These are phyloP conservation scores for Cyclura pinguis DNA, from an alignment of 2,797 vertebrate species.

Conservation along the genomic window DNA sequence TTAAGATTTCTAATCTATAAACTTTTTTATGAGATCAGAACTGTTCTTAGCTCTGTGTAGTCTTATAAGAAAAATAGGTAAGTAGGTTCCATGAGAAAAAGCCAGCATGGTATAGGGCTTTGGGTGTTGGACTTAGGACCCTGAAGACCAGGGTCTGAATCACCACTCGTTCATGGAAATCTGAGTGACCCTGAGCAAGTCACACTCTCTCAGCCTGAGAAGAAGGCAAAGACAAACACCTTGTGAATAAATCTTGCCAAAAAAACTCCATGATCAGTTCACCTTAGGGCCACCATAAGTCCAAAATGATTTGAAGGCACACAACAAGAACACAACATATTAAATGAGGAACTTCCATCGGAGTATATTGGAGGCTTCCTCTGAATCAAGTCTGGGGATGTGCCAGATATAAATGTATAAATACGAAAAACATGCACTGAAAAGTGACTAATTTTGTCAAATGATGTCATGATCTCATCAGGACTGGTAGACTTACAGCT, in stretches of 20 bases:
- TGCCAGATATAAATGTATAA: background rate
- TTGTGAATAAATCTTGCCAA: no score
- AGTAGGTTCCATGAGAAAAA: background rate
- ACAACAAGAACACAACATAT: background rate
- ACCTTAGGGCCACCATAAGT: no score
- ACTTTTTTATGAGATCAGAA: background rate
- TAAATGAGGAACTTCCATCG: background rate
- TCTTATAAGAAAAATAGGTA: background rate
- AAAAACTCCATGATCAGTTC: no score
- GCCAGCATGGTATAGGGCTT: no score
- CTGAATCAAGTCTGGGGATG: background rate
- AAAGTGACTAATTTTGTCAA: background rate
- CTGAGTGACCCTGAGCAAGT: no score
- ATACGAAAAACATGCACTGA: background rate
- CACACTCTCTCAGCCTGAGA: no score
- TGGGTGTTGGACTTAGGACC: no score
- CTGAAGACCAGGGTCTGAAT: no score
- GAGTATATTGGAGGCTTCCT: background rate
- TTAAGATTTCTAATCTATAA: background rate
- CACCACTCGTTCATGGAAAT: no score
- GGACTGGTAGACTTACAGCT: background rate
- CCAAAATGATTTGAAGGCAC: no score
- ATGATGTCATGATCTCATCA: no score
- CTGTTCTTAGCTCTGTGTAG: background rate
- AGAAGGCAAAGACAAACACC: no score